phyloP scores from a whole-genome alignment of 2,888 invertebrate species.

The Dinocampus coccinellae region DNA sequence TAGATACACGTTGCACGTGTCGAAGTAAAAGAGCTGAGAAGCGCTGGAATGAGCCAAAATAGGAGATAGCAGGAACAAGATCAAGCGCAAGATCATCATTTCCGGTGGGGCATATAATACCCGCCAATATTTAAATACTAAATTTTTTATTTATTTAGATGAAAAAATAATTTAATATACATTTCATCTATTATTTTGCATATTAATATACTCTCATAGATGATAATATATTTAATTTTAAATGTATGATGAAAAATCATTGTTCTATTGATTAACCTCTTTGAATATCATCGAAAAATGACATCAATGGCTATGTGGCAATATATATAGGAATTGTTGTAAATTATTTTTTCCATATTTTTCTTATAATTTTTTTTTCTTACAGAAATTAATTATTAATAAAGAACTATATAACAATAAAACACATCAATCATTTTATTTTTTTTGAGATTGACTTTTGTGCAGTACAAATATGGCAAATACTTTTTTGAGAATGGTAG shows the following conservation, averaged over 20 bases:
- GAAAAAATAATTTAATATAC: not conserved
- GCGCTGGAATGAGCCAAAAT: not conserved
- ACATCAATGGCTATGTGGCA: conserved; percentile 11
- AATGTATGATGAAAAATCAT: not conserved
- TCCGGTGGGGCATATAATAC: not conserved
- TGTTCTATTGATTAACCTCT: not conserved
- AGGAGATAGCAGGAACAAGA: not conserved
- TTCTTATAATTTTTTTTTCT: too few species aligned
- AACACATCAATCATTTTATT: too few species aligned
- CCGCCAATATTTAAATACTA: not conserved
- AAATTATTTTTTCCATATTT: too few species aligned
- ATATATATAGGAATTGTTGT: too few species aligned
- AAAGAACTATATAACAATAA: too few species aligned
- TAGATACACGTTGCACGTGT: conserved; percentile 54
- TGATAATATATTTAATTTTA: not conserved
- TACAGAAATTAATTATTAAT: too few species aligned
- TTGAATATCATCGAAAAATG: not conserved
- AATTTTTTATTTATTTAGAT: not conserved
- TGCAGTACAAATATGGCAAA: not conserved
- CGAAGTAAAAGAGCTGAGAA: conserved; percentile 38
- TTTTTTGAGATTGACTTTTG: too few species aligned
- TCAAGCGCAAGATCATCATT: not conserved
- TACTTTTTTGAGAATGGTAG: not conserved
- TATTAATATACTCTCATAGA: not conserved
- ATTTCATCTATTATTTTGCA: not conserved